phyloP scores from a whole-genome alignment of 37 sponge, comb jelly and placozoan genomes.

The Theonella swinhoei region DNA sequence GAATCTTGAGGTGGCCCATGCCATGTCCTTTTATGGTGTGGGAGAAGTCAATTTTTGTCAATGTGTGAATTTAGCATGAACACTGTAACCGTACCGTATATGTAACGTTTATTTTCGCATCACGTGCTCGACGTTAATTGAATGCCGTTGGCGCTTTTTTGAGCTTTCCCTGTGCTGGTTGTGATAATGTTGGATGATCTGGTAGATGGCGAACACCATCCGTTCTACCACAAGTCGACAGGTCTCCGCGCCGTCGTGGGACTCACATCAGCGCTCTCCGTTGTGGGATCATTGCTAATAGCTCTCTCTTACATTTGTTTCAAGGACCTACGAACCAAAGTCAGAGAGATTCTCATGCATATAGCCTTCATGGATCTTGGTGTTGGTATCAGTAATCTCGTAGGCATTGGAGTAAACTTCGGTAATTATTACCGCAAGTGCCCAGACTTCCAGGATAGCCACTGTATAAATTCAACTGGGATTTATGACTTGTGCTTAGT shows the following conservation, averaged over 20 bases:
- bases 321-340: constrained; percentile 48
- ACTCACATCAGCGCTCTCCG: constrained; percentile 54
- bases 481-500: constrained; percentile 19
- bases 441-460: not conserved
- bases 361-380: constrained; percentile 74
- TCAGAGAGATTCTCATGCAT: constrained; percentile 66
- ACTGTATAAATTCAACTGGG: not conserved
- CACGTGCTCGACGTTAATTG: no score
- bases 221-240: not conserved
- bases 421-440: constrained; percentile 8
- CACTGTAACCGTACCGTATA: no score
- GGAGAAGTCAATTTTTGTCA: no score
- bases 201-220: no score
- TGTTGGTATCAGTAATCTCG: constrained; percentile 34
- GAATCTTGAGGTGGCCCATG: no score
- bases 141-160: no score
- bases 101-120: no score
- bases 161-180: no score
- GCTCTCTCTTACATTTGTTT: constrained; percentile 63
- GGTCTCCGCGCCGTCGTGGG: constrained; percentile 26
- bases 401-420: constrained; percentile 48
- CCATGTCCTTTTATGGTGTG: no score
- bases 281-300: constrained; percentile 60
- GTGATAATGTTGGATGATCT: no score
- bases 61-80: no score